These are phyloP conservation scores for Hiodon alosoides DNA, from an alignment of 2,113 vertebrate species.

Conservation along the genomic window DNA sequence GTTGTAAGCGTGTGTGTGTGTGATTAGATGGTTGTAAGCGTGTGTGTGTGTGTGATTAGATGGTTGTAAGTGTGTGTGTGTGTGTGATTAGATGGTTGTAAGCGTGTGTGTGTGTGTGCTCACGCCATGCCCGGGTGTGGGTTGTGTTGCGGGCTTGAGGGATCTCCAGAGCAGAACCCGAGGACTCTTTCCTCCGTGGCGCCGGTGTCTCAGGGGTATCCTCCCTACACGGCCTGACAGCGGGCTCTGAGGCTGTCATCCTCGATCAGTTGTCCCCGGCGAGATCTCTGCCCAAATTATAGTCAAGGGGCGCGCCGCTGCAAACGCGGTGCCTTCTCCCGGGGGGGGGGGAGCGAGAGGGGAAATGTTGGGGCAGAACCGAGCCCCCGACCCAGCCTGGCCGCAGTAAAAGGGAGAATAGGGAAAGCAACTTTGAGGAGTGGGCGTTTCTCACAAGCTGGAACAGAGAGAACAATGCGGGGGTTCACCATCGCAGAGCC, in stretches of 20 bases:
- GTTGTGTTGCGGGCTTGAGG: neutral
- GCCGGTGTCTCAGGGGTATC: constrained; percentile 32
- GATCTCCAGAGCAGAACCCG: constrained; percentile 4
- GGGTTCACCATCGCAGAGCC: too few species aligned
- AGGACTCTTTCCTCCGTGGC: constrained; percentile 34
- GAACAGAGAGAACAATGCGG: too few species aligned
- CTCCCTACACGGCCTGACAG: constrained; percentile 47
- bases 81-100: too few species aligned
- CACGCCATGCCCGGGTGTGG: neutral
- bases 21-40: too few species aligned
- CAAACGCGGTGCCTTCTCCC: constrained; percentile 39
- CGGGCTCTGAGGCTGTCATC: constrained; percentile 68
- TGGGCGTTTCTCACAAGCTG: too few species aligned
- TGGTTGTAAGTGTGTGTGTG: too few species aligned
- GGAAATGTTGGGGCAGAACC: neutral
- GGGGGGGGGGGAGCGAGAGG: neutral
- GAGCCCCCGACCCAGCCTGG: neutral
- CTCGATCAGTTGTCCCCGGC: constrained; percentile 61
- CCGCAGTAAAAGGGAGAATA: neutral
- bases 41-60: too few species aligned
- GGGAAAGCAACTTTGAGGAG: too few species aligned
- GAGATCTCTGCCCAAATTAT: constrained; percentile 63
- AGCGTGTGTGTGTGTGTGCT: too few species aligned
- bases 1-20: too few species aligned
- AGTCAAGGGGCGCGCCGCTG: constrained; percentile 33